Base-by-base conservation (phyloP, 2,888 invertebrate species). In the Seira ritae region DNA sequence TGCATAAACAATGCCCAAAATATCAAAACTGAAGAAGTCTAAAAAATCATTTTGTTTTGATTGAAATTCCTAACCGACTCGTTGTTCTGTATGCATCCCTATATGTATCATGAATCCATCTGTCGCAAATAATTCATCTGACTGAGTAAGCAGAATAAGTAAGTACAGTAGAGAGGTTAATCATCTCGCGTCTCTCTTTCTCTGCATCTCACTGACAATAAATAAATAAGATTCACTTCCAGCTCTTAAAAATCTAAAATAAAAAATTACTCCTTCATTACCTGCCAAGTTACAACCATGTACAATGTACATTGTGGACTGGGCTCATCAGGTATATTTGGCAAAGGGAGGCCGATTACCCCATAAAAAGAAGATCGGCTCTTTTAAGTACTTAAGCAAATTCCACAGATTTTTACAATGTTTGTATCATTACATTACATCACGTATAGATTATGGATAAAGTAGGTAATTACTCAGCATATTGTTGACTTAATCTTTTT, bases 341-440 rank as follows among this genome's bases (percentile, higher is more conserved):
- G 50, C 50, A 50, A 50, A 50, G 50, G 12, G 15, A 50, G 50
- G 50, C 50, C 50, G 50, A 50, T 50, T 50, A 50, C 50, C 50
- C 50, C 50, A 50, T 50, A 50, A 50, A 50, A 50, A 31, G 31
- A 31, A 31, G 31, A 50, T 50, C 50, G 50, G 50, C 17, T n/a
- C 15, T 50, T 50, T 50, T 50, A n/a, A 50, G 50, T 50, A 50
- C 50, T 50, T n/a, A 50, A 50, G 50, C 50, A 50, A n/a, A n/a
- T 50, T 50, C 50, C 50, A 50, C 1, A 50, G 50, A 50, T 50
- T 50, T 50, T 50, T 50, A 31, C 8, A 50, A 50, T 50, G 50
- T 15, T 50, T 50, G 50, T 15, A 50, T 50, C 50, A 50, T 50
- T 50, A 50, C 50, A 12, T 50, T 15, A 50, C 50, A 12, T 50